These are phyloP conservation scores for Dasypolia templi DNA, from an alignment of 2,888 invertebrate genomes.

Conservation along the genomic window DNA sequence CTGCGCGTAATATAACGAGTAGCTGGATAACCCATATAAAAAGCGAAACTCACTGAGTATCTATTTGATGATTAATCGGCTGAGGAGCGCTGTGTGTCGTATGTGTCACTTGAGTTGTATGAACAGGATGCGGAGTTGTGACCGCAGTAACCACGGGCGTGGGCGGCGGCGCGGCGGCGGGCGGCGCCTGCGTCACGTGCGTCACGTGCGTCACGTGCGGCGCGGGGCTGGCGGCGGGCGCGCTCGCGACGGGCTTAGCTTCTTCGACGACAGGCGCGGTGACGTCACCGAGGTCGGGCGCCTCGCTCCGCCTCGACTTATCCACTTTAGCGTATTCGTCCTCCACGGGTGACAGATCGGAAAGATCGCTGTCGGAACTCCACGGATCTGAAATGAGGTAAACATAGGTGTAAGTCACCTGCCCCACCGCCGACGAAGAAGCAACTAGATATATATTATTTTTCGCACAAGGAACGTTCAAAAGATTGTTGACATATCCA, in stretches of 20 bases:
- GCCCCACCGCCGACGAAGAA: neutral
- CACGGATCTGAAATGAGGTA: slow-evolving; percentile 90
- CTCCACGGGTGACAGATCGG: slow-evolving; percentile 95
- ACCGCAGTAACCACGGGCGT: slow-evolving; percentile 59
- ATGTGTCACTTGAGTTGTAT: slow-evolving; percentile 34
- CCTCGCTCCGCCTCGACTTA: slow-evolving; percentile 83
- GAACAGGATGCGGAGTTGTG: slow-evolving; percentile 31
- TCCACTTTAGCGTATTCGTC: slow-evolving; percentile 89
- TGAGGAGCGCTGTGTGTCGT: slow-evolving; percentile 31
- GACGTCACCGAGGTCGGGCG: slow-evolving; percentile 87
- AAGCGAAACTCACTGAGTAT: slow-evolving; percentile 61
- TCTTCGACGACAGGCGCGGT: slow-evolving; percentile 71
- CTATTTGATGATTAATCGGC: slow-evolving; percentile 47
- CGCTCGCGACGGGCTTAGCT: slow-evolving; percentile 23
- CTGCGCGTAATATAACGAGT: neutral
- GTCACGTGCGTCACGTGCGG: slow-evolving; percentile 44
- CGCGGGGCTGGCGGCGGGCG: slow-evolving; percentile 36
- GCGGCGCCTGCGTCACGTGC: slow-evolving; percentile 34
- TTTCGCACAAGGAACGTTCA: neutral
- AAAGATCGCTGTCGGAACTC: slow-evolving; percentile 96
- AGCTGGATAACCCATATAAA: neutral
- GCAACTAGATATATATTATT: neutral
- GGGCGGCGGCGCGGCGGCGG: slow-evolving; percentile 51
- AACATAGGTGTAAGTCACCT: neutral
- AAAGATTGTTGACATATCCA: too few relatives aligned